Evolutionary conservation across 1,140 invertebrate species (phyloP).

Genomic region (Plectrocnemia conspersa): DNA sequence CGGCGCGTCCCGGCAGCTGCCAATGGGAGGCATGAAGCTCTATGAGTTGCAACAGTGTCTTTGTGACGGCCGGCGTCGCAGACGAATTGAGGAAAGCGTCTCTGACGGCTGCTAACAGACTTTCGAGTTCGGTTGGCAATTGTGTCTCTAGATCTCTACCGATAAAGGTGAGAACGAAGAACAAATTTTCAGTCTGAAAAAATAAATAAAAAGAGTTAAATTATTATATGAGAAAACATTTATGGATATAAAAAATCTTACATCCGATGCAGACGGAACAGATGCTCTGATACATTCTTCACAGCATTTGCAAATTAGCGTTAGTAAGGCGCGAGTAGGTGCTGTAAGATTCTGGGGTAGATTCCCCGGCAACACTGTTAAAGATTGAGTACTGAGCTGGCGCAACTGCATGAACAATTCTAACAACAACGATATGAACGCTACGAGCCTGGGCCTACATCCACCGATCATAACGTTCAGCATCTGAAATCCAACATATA

Average conservation of each 20-base stretch:
- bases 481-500: constrained; percentile 38
- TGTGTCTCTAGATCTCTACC: constrained; percentile 80
- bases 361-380: constrained; percentile 2
- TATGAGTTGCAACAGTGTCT: constrained; percentile 80
- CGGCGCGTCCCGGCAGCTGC: constrained; percentile 81
- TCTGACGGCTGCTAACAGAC: constrained; percentile 69
- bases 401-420: constrained; percentile 85
- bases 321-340: constrained; percentile 69
- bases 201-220: constrained; percentile 1
- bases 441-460: constrained; percentile 64
- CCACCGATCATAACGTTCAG: constrained; percentile 51
- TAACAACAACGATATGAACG: constrained; percentile 82
- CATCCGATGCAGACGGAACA: constrained; percentile 71
- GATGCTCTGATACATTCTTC: constrained; percentile 75
- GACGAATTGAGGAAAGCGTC: constrained; percentile 76
- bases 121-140: constrained; percentile 70
- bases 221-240: constrained; percentile 4
- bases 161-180: constrained; percentile 80
- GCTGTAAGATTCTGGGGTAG: constrained; percentile 48
- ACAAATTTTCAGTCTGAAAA: constrained; percentile 74
- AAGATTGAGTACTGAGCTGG: constrained; percentile 50
- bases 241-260: constrained; percentile 42
- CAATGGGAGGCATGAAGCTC: constrained; percentile 83
- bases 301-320: constrained; percentile 77
- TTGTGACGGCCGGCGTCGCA: constrained; percentile 61